A percentile compares a stretch with the other conserved stretches of the same genome.
Conservation (phyloP, 1,140 invertebrate species). For the Brachionus asplanchnoidis region DNA sequence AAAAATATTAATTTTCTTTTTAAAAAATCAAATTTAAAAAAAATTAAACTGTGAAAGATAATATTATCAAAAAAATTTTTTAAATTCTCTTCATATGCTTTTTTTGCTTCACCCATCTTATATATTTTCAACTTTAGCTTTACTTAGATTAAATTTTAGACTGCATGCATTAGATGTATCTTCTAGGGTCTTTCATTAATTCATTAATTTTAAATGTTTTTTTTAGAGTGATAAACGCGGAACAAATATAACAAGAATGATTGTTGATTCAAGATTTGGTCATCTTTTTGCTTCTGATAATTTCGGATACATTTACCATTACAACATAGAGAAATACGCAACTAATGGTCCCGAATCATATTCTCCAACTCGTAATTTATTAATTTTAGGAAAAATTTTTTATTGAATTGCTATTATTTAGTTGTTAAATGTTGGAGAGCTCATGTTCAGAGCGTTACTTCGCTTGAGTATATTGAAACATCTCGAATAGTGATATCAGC, state of each 20-base stretch:
- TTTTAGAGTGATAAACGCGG: conserved; percentile 15
- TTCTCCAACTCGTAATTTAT: conserved; percentile 50
- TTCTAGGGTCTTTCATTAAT: too few relatives aligned
- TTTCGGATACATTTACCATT: conserved; percentile 54
- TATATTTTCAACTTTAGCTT: too few relatives aligned
- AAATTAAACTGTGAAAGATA: too few relatives aligned
- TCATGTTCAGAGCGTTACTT: conserved; percentile 52
- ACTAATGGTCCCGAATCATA: conserved; percentile 44
- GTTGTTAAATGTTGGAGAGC: conserved; percentile 53
- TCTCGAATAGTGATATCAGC: conserved; percentile 52
- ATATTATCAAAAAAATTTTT: too few relatives aligned
- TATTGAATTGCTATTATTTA: conserved; percentile 45
- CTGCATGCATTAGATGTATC: too few relatives aligned
- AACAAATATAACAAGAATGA: conserved; percentile 25
- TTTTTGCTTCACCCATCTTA: too few relatives aligned
- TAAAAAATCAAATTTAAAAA: too few relatives aligned
- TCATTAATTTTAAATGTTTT: background rate
- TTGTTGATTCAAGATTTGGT: background rate
- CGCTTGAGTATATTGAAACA: conserved; percentile 51
- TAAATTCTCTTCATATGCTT: too few relatives aligned
- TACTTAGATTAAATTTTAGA: too few relatives aligned
- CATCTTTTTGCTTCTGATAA: conserved; percentile 51
- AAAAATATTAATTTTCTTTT: too few relatives aligned
- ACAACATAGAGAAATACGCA: conserved; percentile 52
- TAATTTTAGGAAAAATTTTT: background rate